Evolutionary conservation across 2,888 invertebrate genomes (phyloP).

Genomic region (Philereme vetulata): DNA sequence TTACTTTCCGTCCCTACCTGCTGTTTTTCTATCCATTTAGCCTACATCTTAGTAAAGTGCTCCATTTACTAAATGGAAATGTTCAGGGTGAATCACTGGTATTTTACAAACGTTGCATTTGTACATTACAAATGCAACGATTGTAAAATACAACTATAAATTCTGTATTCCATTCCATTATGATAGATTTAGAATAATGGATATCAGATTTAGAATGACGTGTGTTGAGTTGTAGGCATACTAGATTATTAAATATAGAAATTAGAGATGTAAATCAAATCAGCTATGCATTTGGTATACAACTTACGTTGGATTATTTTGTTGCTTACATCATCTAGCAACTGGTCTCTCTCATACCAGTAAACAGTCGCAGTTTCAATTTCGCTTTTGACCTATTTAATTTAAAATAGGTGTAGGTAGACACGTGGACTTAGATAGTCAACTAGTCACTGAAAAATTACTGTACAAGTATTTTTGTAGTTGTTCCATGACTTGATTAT

Average conservation of each 20-base stretch:
- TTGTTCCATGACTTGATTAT: too few relatives aligned
- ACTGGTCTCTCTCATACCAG: slow-evolving; percentile 7
- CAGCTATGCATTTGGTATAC: slow-evolving; percentile 5
- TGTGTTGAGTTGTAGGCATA: slow-evolving; percentile 20
- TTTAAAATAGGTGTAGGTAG: slow-evolving; percentile 19
- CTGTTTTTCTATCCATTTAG: slow-evolving; percentile 30
- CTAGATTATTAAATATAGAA: slow-evolving; percentile 11
- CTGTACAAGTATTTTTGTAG: too few relatives aligned
- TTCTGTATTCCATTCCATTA: slow-evolving; percentile 40
- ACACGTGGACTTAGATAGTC: not conserved
- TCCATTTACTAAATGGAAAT: slow-evolving; percentile 48
- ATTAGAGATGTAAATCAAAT: slow-evolving; percentile 2
- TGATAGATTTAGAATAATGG: slow-evolving; percentile 38
- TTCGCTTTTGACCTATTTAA: slow-evolving; percentile 29
- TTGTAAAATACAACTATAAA: slow-evolving; percentile 29
- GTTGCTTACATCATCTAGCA: slow-evolving; percentile 17
- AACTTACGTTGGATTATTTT: slow-evolving; percentile 5
- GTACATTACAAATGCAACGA: too few relatives aligned
- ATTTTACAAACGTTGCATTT: slow-evolving; percentile 41
- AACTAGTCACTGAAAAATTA: not conserved
- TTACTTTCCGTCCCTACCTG: slow-evolving; percentile 11
- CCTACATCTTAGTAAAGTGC: slow-evolving; percentile 32
- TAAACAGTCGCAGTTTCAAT: slow-evolving; percentile 21
- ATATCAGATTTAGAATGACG: slow-evolving; percentile 27
- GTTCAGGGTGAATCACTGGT: slow-evolving; percentile 41